phyloP scores from a whole-genome alignment of 2,113 vertebrate species.

The Nothocercus nigrocapillus region DNA sequence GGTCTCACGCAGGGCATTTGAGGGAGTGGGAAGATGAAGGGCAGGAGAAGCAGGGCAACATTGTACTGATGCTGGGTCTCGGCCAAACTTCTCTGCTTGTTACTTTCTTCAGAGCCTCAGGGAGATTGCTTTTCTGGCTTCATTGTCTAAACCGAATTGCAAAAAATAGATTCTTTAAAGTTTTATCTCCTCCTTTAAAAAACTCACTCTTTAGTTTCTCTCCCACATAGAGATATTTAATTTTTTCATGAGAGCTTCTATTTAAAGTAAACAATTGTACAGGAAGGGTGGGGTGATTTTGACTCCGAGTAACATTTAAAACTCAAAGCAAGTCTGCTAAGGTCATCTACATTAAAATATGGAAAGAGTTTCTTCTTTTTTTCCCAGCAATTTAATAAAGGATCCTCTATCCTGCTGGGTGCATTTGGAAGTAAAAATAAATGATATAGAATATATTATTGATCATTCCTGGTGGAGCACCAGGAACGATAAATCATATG shows the following conservation, averaged over 20 bases:
- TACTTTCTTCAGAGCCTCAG: constrained; percentile 54
- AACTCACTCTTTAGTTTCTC: constrained; percentile 34
- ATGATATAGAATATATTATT: constrained; percentile 66
- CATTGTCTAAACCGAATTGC: constrained; percentile 30
- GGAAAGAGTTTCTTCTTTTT: constrained; percentile 35
- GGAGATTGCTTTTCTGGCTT: constrained; percentile 64
- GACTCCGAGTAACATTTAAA: constrained; percentile 4
- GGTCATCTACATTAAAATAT: constrained; percentile 52
- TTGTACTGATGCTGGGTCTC: constrained; percentile 63
- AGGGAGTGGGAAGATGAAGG: constrained; percentile 49
- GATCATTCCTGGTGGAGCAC: constrained; percentile 60
- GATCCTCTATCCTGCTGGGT: constrained; percentile 50
- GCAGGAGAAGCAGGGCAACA: constrained; percentile 62
- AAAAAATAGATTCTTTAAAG: constrained; percentile 43
- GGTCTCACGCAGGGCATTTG: constrained; percentile 62
- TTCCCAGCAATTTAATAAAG: constrained; percentile 57
- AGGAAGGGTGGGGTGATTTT: not conserved
- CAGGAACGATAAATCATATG: constrained; percentile 48
- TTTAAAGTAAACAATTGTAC: not conserved
- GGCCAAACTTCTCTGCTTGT: constrained; percentile 59
- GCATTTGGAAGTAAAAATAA: constrained; percentile 71
- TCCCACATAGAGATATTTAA: not conserved
- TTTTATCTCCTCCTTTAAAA: constrained; percentile 57
- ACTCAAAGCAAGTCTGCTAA: constrained; percentile 20
- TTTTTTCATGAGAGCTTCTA: not conserved